Conservation (phyloP, 2,113 vertebrate species). For the Orthonyx spaldingii region DNA sequence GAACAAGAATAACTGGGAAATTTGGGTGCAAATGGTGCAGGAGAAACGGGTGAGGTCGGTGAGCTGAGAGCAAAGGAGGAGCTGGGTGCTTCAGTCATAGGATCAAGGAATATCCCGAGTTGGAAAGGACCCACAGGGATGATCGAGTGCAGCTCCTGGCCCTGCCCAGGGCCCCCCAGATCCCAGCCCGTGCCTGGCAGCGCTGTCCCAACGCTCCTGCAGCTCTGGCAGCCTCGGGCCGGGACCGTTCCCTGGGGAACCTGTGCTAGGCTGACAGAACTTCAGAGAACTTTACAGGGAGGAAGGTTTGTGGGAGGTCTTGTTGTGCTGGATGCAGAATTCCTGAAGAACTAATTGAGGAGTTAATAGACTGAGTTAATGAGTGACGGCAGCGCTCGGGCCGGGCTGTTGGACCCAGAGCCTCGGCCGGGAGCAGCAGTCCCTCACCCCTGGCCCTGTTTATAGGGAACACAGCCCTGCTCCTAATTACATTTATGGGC, state of each 20-base stretch:
- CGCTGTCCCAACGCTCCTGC: fast-evolving
- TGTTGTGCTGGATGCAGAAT: neutral
- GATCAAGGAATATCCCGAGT: neutral
- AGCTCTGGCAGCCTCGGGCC: fast-evolving
- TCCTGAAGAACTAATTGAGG: neutral
- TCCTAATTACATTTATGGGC: neutral
- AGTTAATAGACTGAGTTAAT: neutral
- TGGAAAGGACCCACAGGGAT: neutral
- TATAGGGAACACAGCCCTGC: neutral
- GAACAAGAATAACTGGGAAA: neutral
- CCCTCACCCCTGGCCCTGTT: neutral
- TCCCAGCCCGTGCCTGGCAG: neutral
- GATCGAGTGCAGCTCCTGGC: neutral
- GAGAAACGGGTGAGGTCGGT: neutral
- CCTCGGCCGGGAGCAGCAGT: neutral
- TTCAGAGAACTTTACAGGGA: neutral
- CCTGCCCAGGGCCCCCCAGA: neutral
- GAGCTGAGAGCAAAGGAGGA: neutral
- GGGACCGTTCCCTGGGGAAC: neutral
- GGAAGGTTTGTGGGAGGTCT: neutral
- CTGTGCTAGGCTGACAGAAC: neutral
- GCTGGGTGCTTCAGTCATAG: fast-evolving
- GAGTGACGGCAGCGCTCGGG: neutral
- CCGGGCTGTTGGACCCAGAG: neutral
- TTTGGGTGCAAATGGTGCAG: neutral